A percentile compares a stretch with the other conserved stretches of the same genome.
These are phyloP conservation scores for Sminthurinus signatus DNA, from an alignment of 1,140 invertebrate species.

Conservation along the genomic window DNA sequence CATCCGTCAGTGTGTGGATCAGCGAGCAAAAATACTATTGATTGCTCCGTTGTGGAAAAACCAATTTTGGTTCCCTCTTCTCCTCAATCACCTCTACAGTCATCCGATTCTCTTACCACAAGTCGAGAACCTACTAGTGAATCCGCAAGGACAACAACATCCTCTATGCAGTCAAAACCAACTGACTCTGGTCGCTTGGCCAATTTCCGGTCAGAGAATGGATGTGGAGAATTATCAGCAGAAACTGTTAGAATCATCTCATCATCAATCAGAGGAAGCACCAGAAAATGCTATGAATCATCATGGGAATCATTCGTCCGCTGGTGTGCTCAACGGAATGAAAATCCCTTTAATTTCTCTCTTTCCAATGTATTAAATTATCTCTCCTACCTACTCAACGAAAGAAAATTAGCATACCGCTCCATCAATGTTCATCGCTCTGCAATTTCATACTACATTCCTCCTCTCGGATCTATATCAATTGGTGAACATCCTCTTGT, in stretches of 20 bases:
- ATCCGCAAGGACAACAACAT: neutral
- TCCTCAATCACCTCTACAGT: neutral
- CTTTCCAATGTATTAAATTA: conserved; percentile 6
- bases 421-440: conserved; percentile 6
- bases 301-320: conserved; percentile 8
- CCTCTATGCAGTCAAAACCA: neutral
- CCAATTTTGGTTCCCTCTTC: conserved; percentile 20
- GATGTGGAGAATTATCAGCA: neutral
- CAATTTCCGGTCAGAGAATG: conserved; percentile 8
- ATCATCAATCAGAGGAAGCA: neutral
- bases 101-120: neutral
- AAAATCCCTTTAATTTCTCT: conserved; percentile 11
- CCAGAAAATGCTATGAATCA: conserved; percentile 6
- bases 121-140: neutral
- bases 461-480: neutral
- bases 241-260: neutral
- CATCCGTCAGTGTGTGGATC: neutral
- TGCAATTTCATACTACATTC: neutral
- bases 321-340: conserved; percentile 2
- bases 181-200: conserved; percentile 18
- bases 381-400: neutral
- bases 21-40: conserved; percentile 9
- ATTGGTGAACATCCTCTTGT: conserved; percentile 16
- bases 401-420: neutral
- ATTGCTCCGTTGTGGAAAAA: conserved; percentile 20